Evolutionary conservation across 2,113 vertebrate genomes (phyloP).

Genomic region (mouse (Mus musculus)): GRCm39 chr5:25260001-25260500

Average conservation of each 20-base stretch:
- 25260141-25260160: background rate
- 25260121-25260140: background rate
- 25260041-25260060: fast-evolving
- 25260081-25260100: background rate
- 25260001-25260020: background rate
- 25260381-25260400: background rate
- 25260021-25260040: background rate
- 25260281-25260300: background rate
- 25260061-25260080: background rate
- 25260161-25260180: background rate
- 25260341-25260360: too few relatives aligned
- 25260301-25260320: background rate
- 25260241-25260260: background rate
- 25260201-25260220: background rate
- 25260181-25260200: background rate
- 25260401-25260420: fast-evolving
- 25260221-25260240: background rate
- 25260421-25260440: fast-evolving
- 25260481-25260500: slow-evolving; percentile 27
- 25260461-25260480: slow-evolving; percentile 59
- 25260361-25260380: background rate
- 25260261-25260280: background rate
- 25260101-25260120: background rate
- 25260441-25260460: fast-evolving
- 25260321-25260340: background rate